Base-by-base conservation (phyloP, 2,888 invertebrate genomes). In the Orthosia gothica region DNA sequence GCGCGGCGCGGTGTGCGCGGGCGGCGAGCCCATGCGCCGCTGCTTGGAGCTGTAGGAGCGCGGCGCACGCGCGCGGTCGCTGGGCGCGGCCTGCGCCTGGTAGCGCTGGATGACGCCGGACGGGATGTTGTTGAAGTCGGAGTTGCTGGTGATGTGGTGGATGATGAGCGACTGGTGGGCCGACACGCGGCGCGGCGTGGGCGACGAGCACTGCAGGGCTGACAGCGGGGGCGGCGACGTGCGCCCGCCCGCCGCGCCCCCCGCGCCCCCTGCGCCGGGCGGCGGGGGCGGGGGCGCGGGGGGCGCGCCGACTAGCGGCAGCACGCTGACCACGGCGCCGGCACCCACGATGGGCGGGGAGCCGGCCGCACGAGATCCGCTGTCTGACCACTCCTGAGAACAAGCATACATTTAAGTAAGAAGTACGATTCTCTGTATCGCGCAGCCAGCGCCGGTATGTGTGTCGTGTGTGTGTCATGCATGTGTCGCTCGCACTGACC, bases 111-210 rank as follows among this genome's bases (percentile, higher is more conserved):
- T 95, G 61, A 95, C 95, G 57, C 95, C 95, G 12, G 95, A 94
- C 55, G 95, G 95, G 85, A 95, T 95, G 87, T 96, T 96, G 88
- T 96, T 95, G 93, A 95, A 96, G 93, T 96, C 95, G 3, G 94
- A 94, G 91, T 96, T 95, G 93, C 94, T 94, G 81, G 95, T 95
- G 91, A 96, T 96, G 92, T 96, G 96, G 92, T 96, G 96, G 74
- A 96, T 95, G 92, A 96, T 96, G 91, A 95, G 94, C 89, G 93
- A 93, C 93, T 95, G 96, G 90, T 96, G 96, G 88, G 96, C 95
- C 74, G 95, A 95, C 73, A 96, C 95, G 87, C 96, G 94, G 82
- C 96, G 94, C 91, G 96, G 96, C 84, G 95, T 95, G 54, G 95
- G 96, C 84, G 96, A 96, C 49, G 95, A 95, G 92, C 96, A 95